phyloP scores from a whole-genome alignment of 2,888 invertebrate species.

The Pharmacophagus antenor region DNA sequence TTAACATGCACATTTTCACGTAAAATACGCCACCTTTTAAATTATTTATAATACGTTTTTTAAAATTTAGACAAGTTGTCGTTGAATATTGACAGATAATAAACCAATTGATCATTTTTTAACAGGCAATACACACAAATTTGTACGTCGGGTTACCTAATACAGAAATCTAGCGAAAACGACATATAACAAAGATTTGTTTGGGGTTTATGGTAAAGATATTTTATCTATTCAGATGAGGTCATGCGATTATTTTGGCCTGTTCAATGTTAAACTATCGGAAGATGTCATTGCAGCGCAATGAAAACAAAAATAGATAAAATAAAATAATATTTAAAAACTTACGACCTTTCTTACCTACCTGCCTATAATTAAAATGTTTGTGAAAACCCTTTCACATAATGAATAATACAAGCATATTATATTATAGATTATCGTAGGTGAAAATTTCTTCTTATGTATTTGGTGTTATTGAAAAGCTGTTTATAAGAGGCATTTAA shows the following conservation, averaged over 20 bases:
- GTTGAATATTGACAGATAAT: not conserved
- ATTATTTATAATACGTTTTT: not conserved
- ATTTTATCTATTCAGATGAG: constrained; percentile 1
- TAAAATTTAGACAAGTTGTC: not conserved
- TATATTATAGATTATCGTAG: not conserved
- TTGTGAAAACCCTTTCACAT: not conserved
- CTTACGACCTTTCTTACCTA: no score
- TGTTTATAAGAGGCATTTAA: not conserved
- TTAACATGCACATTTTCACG: not conserved
- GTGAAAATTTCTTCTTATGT: not conserved
- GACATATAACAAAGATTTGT: constrained; percentile 4
- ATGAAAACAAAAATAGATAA: not conserved
- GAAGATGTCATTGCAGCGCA: not conserved
- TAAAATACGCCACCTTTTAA: not conserved
- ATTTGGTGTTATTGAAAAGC: not conserved
- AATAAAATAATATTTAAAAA: no score
- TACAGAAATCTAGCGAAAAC: not conserved
- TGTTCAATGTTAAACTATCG: constrained; percentile 4
- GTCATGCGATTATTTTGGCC: constrained; percentile 8
- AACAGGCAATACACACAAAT: constrained; percentile 4
- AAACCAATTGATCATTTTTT: constrained; percentile 11
- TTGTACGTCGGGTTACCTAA: constrained; percentile 6
- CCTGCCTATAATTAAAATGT: no score
- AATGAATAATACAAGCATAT: not conserved
- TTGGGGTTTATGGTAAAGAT: constrained; percentile 1